A percentile compares a stretch with the other conserved stretches of the same genome.
These are phyloP conservation scores for Andrena hattorfiana DNA, from an alignment of 2,888 invertebrate species.

Conservation along the genomic window DNA sequence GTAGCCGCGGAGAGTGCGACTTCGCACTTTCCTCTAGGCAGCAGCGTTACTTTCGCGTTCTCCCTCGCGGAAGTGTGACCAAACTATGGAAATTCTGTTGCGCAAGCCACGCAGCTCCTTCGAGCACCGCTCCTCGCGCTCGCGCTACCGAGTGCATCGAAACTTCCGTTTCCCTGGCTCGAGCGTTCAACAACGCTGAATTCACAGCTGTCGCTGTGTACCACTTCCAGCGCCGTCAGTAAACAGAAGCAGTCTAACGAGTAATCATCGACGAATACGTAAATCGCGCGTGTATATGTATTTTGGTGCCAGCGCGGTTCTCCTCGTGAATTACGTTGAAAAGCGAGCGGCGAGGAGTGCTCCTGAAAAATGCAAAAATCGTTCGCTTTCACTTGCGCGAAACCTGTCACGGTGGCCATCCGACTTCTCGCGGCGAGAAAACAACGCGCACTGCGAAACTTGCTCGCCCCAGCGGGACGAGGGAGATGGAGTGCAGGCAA, in stretches of 20 bases:
- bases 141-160: neutral
- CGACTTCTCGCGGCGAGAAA: constrained; percentile 15
- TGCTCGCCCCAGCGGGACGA: neutral
- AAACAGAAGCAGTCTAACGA: too few relatives aligned
- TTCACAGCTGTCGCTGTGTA: neutral
- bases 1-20: constrained; percentile 7
- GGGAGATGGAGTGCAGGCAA: neutral
- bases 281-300: too few relatives aligned
- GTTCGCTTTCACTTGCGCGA: constrained; percentile 45
- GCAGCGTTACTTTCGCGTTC: constrained; percentile 16
- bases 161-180: constrained; percentile 8
- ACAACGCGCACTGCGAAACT: constrained; percentile 10
- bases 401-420: constrained; percentile 24
- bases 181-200: neutral
- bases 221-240: neutral
- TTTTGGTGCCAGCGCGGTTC: too few relatives aligned
- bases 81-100: constrained; percentile 53
- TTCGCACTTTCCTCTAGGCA: constrained; percentile 19
- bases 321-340: too few relatives aligned
- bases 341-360: too few relatives aligned
- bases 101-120: constrained; percentile 27
- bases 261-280: too few relatives aligned
- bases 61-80: constrained; percentile 32
- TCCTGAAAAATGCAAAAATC: constrained; percentile 37
- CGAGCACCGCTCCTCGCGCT: neutral